These are phyloP conservation scores for Vulpes lagopus DNA, from an alignment of 2,113 vertebrate species.

Conservation along the genomic window DNA sequence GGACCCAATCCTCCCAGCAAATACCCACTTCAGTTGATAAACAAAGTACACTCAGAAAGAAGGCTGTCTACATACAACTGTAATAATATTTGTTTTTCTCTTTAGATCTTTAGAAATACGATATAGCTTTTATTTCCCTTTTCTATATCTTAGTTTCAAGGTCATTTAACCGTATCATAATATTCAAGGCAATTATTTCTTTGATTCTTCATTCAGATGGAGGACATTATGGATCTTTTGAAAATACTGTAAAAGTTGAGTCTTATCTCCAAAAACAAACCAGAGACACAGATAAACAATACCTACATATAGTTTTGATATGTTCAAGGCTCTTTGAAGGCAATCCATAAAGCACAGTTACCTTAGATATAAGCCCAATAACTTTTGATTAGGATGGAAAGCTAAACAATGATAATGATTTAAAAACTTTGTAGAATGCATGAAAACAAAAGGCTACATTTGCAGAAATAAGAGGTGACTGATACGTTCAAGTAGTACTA, in stretches of 20 bases:
- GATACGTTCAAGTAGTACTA: neutral
- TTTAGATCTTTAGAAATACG: neutral
- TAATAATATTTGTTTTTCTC: neutral
- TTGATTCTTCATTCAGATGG: neutral
- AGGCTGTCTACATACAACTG: fast-evolving
- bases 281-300: neutral
- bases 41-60: neutral
- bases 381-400: neutral
- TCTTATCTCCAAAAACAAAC: neutral
- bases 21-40: neutral
- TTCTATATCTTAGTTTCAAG: neutral
- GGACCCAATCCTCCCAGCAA: neutral
- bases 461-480: neutral
- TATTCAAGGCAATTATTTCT: neutral
- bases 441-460: neutral
- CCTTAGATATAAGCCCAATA: neutral
- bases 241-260: neutral
- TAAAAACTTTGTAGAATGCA: neutral
- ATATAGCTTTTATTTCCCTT: neutral
- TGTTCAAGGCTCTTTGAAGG: neutral
- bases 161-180: neutral
- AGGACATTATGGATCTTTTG: neutral
- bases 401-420: neutral
- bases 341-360: neutral
- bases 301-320: neutral